Percentiles rank a stretch among this genome's conserved stretches.
Evolutionary conservation across 2,797 vertebrate genomes (phyloP).

Genomic region (Mus minutoides): DNA sequence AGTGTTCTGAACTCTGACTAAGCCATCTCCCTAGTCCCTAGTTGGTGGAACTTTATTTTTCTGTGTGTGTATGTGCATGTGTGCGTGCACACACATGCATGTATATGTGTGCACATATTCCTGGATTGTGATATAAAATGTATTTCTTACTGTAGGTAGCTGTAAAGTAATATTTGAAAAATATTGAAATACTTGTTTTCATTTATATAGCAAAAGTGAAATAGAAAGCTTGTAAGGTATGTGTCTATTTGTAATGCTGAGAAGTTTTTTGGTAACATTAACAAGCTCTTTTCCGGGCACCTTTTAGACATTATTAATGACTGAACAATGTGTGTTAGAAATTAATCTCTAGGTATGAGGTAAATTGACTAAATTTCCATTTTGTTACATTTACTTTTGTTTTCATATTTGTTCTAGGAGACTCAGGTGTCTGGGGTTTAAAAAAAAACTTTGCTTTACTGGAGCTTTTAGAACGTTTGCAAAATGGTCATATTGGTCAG

Average conservation of each 20-base stretch:
- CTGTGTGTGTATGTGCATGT: neutral
- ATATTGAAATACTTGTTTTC: slow-evolving; percentile 1
- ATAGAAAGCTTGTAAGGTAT: slow-evolving; percentile 33
- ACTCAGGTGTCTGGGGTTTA: slow-evolving; percentile 98
- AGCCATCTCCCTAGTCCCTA: neutral
- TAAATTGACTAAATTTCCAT: slow-evolving; percentile 41
- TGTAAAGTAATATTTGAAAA: slow-evolving; percentile 54
- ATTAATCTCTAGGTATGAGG: neutral
- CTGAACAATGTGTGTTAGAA: slow-evolving; percentile 38
- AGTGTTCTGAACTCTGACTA: neutral
- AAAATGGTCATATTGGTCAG: slow-evolving; percentile 95
- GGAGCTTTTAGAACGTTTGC: slow-evolving; percentile 96
- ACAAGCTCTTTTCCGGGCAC: slow-evolving; percentile 25
- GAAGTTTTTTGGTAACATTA: neutral
- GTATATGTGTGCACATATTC: neutral
- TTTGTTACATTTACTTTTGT: slow-evolving; percentile 65
- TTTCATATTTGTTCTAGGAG: slow-evolving; percentile 88
- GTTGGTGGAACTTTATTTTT: neutral
- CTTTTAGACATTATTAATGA: slow-evolving; percentile 54
- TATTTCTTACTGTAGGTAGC: slow-evolving; percentile 29
- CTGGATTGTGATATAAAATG: slow-evolving; percentile 4
- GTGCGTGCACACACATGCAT: neutral
- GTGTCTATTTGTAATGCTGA: slow-evolving; percentile 53
- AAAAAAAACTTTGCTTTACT: slow-evolving; percentile 99
- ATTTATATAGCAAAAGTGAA: slow-evolving; percentile 16